Conservation (phyloP, 2,113 vertebrate species). For the Corythaeola cristata region DNA sequence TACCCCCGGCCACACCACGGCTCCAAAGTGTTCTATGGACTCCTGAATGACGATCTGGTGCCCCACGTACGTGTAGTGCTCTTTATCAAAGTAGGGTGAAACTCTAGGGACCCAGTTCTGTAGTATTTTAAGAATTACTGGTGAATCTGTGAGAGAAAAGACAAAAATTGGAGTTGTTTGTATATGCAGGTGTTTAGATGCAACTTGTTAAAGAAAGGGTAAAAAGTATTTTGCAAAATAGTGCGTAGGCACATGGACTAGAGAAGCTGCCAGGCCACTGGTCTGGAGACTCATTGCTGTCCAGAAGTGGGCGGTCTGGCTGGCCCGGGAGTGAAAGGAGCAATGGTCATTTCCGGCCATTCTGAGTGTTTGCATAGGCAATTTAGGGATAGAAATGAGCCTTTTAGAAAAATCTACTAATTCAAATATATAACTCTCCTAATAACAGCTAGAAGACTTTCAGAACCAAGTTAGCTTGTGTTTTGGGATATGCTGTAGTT, state of each 20-base stretch:
- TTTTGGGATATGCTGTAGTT: not conserved
- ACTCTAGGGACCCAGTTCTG: slow-evolving; percentile 72
- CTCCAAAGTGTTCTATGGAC: slow-evolving; percentile 77
- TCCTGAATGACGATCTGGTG: slow-evolving; percentile 77
- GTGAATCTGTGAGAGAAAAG: slow-evolving; percentile 54
- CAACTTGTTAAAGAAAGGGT: not conserved
- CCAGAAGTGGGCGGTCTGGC: not conserved
- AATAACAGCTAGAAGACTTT: not conserved
- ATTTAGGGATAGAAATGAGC: not conserved
- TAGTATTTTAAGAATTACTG: slow-evolving; percentile 48
- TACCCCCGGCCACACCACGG: slow-evolving; percentile 80
- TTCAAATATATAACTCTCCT: not conserved
- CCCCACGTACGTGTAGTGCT: slow-evolving; percentile 70
- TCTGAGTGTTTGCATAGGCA: not conserved
- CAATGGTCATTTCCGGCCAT: not conserved
- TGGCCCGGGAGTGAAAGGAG: not conserved
- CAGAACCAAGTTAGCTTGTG: not conserved
- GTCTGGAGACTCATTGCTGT: not conserved
- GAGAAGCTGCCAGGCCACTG: not conserved
- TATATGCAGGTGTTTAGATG: not conserved
- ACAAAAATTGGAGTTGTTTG: not conserved
- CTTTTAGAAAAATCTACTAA: not conserved
- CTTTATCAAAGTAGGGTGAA: slow-evolving; percentile 75
- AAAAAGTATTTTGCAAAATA: not conserved
- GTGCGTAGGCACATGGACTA: fast-evolving